Conservation (phyloP, 1,140 invertebrate genomes). For the Potamilus streckersoni region DNA sequence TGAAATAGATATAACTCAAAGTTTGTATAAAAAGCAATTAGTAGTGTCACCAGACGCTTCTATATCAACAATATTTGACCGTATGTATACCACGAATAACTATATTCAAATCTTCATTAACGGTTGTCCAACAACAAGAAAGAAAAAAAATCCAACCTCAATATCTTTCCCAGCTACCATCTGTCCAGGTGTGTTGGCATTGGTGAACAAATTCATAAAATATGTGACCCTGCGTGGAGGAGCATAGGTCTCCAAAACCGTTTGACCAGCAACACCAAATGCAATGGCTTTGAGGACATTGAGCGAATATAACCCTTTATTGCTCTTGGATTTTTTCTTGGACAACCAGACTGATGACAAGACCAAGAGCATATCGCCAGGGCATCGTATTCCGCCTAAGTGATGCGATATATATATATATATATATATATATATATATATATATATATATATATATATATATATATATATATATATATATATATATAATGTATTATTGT, state of each 20-base stretch:
- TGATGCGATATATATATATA: too few species aligned
- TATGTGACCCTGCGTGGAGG: constrained; percentile 32
- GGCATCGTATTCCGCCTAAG: constrained; percentile 16
- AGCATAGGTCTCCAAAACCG: constrained; percentile 27
- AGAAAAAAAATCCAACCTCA: neutral
- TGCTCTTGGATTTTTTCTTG: constrained; percentile 1
- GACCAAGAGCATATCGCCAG: constrained; percentile 24
- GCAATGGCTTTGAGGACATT: constrained; percentile 27
- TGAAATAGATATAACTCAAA: too few species aligned
- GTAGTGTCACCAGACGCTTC: too few species aligned
- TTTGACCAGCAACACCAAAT: constrained; percentile 11
- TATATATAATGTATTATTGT: too few species aligned
- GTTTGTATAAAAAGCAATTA: too few species aligned
- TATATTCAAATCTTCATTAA: too few species aligned
- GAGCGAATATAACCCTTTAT: neutral
- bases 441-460: too few species aligned
- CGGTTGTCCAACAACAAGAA: too few species aligned
- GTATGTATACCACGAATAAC: too few species aligned
- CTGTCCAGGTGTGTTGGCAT: constrained; percentile 7
- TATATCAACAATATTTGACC: too few species aligned
- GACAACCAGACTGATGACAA: constrained; percentile 22
- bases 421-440: too few species aligned
- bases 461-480: too few species aligned
- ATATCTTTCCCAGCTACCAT: neutral
- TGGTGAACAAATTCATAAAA: constrained; percentile 30